phyloP scores from a whole-genome alignment of 2,797 vertebrate species.

The Eospalax fontanierii region DNA sequence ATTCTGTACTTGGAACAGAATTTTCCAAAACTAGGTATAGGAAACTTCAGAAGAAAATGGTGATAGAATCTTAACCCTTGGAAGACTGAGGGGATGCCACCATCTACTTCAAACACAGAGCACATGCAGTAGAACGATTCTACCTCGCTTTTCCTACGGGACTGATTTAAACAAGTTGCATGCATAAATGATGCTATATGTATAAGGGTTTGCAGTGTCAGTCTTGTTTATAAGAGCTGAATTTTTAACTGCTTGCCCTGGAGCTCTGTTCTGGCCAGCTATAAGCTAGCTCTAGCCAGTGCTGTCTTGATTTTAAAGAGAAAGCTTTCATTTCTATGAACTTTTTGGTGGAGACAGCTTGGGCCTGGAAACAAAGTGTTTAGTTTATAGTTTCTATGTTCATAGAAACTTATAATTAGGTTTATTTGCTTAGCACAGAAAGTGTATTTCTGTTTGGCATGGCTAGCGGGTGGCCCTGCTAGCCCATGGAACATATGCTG shows the following conservation, averaged over 20 bases:
- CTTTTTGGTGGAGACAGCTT: conserved; percentile 76
- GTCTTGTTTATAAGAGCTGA: conserved; percentile 90
- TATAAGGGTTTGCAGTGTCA: conserved; percentile 89
- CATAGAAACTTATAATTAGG: conserved; percentile 83
- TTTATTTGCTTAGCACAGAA: conserved; percentile 88
- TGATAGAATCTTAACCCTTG: conserved; percentile 83
- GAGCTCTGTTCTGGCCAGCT: conserved; percentile 86
- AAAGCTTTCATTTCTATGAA: conserved; percentile 84
- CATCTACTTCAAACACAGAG: conserved; percentile 81
- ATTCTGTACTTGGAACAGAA: conserved; percentile 66
- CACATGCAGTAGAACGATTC: conserved; percentile 82
- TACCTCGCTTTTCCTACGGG: conserved; percentile 85
- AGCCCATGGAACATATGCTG: conserved; percentile 53
- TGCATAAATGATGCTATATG: conserved; percentile 84
- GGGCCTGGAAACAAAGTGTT: conserved; percentile 77
- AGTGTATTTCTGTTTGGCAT: conserved; percentile 82
- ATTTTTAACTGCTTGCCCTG: conserved; percentile 88
- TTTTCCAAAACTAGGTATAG: conserved; percentile 83
- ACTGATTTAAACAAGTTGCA: conserved; percentile 88
- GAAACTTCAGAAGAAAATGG: conserved; percentile 82
- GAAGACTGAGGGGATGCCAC: conserved; percentile 73
- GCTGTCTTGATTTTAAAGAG: conserved; percentile 86
- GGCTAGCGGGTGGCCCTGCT: conserved; percentile 78
- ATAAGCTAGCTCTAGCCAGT: conserved; percentile 66
- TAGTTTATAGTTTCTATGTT: conserved; percentile 82